Evolutionary conservation across 2,888 invertebrate species (phyloP).

Genomic region (Chloromyia formosa): DNA sequence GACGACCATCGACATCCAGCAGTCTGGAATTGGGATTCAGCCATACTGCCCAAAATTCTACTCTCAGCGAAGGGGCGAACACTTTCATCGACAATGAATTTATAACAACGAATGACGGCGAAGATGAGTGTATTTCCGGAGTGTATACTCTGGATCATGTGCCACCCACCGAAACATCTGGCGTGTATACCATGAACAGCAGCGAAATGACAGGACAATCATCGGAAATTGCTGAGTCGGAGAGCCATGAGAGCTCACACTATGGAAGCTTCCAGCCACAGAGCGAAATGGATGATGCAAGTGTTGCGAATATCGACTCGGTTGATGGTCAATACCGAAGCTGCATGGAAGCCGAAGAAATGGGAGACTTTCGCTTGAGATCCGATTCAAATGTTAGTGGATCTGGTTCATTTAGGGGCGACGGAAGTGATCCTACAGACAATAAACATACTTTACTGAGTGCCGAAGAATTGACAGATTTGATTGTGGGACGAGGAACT

Average conservation of each 20-base stretch:
- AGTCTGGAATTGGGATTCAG: conserved; percentile 86
- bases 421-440: conserved; percentile 89
- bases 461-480: conserved; percentile 83
- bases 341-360: conserved; percentile 65
- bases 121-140: conserved; percentile 67
- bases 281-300: conserved; percentile 65
- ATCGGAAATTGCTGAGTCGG: conserved; percentile 69
- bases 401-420: conserved; percentile 83
- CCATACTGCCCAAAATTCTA: conserved; percentile 87
- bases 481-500: conserved; percentile 81
- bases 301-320: conserved; percentile 64
- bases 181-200: conserved; percentile 83
- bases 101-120: conserved; percentile 55
- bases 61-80: conserved; percentile 76
- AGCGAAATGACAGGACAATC: conserved; percentile 68
- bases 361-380: conserved; percentile 69
- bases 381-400: conserved; percentile 84
- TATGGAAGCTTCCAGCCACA: conserved; percentile 69
- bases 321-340: conserved; percentile 68
- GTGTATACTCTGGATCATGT: conserved; percentile 71
- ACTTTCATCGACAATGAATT: conserved; percentile 74
- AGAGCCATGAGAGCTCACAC: conserved; percentile 67
- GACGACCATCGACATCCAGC: conserved; percentile 79
- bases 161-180: conserved; percentile 84
- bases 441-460: conserved; percentile 78